phyloP scores from a whole-genome alignment of 2,113 vertebrate species.

The Engraulis encrasicolus region DNA sequence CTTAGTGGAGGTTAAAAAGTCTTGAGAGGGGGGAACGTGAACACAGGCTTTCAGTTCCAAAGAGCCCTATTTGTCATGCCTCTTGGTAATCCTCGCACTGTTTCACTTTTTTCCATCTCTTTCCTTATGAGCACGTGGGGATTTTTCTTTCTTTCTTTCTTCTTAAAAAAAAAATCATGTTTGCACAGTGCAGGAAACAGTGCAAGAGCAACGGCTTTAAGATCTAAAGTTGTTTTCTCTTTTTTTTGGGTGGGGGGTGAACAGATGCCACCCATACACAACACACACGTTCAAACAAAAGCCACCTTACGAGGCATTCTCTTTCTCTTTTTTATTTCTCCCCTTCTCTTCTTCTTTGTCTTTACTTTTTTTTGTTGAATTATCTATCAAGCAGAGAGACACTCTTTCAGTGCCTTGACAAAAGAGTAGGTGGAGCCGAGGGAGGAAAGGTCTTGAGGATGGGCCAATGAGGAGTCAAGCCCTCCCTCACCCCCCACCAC shows the following conservation, averaged over 20 bases:
- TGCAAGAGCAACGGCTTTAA: not conserved
- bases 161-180: constrained; percentile 12
- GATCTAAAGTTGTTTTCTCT: not conserved
- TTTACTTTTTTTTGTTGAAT: constrained; percentile 60
- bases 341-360: not conserved
- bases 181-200: not conserved
- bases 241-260: not conserved
- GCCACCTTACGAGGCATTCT: constrained; percentile 49
- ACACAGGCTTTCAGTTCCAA: not conserved
- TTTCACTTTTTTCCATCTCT: not conserved
- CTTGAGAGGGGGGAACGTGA: not conserved
- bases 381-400: constrained; percentile 67
- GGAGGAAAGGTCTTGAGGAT: constrained; percentile 59
- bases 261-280: not conserved
- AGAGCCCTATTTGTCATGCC: constrained; percentile 12
- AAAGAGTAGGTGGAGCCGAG: constrained; percentile 66
- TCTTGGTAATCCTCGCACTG: not conserved
- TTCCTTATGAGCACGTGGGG: not conserved
- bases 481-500: constrained; percentile 52
- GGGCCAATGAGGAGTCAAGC: constrained; percentile 64
- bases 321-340: no score
- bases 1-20: not conserved
- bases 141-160: not conserved
- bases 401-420: constrained; percentile 70
- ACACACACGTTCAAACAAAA: constrained; percentile 49